Conservation (phyloP, 2,113 vertebrate genomes). For the Colius striatus region DNA sequence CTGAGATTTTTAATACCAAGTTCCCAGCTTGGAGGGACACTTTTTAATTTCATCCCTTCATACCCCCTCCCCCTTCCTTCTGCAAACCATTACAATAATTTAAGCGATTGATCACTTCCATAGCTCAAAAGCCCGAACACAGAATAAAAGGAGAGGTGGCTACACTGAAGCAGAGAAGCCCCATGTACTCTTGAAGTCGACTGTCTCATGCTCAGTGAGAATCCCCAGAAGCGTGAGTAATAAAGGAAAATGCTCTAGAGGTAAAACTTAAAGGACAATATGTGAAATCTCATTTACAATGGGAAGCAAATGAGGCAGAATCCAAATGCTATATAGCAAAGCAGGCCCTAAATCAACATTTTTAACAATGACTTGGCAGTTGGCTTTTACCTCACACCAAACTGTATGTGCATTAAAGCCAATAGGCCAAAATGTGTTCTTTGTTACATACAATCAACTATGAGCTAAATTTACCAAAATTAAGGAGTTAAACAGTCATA, state of each 20-base stretch:
- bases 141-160: neutral
- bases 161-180: neutral
- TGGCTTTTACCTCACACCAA: conserved; percentile 24
- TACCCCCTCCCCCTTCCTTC: conserved; percentile 31
- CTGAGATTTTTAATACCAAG: conserved; percentile 70
- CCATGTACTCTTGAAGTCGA: neutral
- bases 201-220: conserved; percentile 45
- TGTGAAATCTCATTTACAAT: conserved; percentile 51
- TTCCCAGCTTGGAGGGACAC: conserved; percentile 69
- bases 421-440: conserved; percentile 9
- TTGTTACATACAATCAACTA: neutral
- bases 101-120: conserved; percentile 36
- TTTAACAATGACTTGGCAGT: neutral
- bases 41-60: conserved; percentile 43
- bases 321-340: conserved; percentile 1
- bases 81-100: conserved; percentile 40
- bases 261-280: conserved; percentile 57
- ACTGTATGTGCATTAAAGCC: neutral
- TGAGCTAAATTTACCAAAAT: neutral
- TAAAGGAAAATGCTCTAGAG: conserved; percentile 47
- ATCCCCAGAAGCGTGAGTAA: conserved; percentile 49
- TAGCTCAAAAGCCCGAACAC: neutral
- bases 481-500: neutral
- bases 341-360: conserved; percentile 35
- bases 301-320: conserved; percentile 61